Evolutionary conservation across 2,797 vertebrate species (phyloP), one percentile per base, ranked within the genome.

Genomic region (Myoxocephalus aenaeus): DNA sequence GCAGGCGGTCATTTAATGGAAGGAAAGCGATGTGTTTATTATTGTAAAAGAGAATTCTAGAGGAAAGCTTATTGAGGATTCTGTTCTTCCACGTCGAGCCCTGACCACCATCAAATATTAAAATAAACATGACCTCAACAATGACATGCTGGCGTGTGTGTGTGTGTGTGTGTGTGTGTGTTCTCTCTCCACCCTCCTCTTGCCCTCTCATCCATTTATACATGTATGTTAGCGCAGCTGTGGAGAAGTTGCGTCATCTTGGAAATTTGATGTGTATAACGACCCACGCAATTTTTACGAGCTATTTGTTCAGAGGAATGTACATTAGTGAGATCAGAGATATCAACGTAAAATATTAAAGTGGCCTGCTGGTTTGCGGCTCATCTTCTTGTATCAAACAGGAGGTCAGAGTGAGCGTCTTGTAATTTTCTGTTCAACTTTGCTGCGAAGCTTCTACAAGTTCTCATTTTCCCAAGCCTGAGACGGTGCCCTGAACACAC

Each of bases 201-300:
- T 11, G 67, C n/a, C 20, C 20, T 51, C 34, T 67, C 59, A 34
- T 76, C 38, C 71, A 56, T 56, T 63, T 51, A 18, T 75, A 75
- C 56, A 75, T 75, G 66, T 42, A 36, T 56, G n/a, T 34, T 25
- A 56, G 27, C n/a, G 67, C 57, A 65, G 46, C 38, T 80, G 51
- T 57, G 34, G 32, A 73, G 29, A 56, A 3, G 44, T 73, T 75
- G 32, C 86, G 70, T 83, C 80, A 83, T 70, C 65, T 50, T 48
- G 29, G 53, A 3, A 61, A 1, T 29, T 29, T 29, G 29, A 29
- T 44, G n/a, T n/a, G n/a, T n/a, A n/a, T n/a, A n/a, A n/a, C n/a
- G n/a, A n/a, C n/a, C n/a, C n/a, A n/a, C n/a, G n/a, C n/a, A n/a
- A n/a, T n/a, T n/a, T n/a, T 69, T 29, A 38, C 53, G 44, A 59